phyloP scores from a whole-genome alignment of 2,888 invertebrate genomes.

The Xylophagus ater region DNA sequence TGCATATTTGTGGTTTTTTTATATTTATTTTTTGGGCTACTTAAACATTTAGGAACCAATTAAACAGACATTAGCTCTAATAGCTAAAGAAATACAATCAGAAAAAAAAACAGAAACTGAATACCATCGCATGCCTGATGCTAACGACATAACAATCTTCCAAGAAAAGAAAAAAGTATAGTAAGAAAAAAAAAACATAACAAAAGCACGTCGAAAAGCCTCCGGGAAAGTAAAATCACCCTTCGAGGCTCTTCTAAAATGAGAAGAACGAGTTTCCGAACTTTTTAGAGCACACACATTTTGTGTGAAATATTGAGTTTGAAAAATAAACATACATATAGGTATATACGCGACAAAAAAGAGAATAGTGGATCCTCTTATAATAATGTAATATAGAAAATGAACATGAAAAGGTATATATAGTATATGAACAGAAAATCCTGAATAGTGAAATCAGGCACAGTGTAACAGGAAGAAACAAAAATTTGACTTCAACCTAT shows the following conservation, averaged over 20 bases:
- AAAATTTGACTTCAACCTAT: slow-evolving; percentile 8
- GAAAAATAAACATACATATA: no score
- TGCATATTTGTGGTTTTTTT: slow-evolving; percentile 8
- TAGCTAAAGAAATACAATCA: slow-evolving; percentile 9
- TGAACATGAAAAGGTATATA: no score
- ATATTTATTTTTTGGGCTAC: slow-evolving; percentile 5
- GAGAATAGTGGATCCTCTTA: neutral
- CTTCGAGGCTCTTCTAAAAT: no score
- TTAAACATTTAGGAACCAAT: slow-evolving; percentile 23
- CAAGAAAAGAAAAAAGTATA: neutral
- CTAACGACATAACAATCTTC: neutral
- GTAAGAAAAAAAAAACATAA: no score
- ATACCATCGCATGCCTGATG: neutral
- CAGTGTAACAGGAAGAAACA: no score
- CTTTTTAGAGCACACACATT: no score
- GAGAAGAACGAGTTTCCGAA: slow-evolving; percentile 13
- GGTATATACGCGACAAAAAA: no score
- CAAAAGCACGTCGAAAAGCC: slow-evolving; percentile 8
- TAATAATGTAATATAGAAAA: neutral
- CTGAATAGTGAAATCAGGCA: no score
- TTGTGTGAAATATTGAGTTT: no score
- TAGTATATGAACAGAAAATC: no score
- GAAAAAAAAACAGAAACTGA: slow-evolving; percentile 5
- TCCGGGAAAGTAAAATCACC: slow-evolving; percentile 9
- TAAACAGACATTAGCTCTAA: slow-evolving; percentile 20